Percentiles rank a stretch among this genome's conserved stretches.
These are phyloP conservation scores for Zosterops lateralis DNA, from an alignment of 2,113 vertebrate genomes.

Conservation along the genomic window DNA sequence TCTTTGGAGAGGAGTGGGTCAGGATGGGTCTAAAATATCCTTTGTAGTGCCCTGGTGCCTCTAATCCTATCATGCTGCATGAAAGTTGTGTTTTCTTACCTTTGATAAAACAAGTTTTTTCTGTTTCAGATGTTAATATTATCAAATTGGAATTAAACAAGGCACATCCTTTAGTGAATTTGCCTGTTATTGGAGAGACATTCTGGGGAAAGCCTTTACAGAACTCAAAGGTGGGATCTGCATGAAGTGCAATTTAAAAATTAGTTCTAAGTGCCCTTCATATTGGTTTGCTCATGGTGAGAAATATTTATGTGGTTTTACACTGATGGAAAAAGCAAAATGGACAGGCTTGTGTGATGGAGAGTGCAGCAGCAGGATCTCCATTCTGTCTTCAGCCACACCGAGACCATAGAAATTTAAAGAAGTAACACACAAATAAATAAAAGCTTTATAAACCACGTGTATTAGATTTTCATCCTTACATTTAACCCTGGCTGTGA, in stretches of 20 bases:
- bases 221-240: background rate
- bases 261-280: background rate
- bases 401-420: background rate
- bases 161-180: background rate
- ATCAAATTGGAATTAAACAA: background rate
- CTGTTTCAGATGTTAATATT: background rate
- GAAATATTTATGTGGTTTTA: background rate
- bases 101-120: background rate
- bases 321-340: background rate
- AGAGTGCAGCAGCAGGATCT: background rate
- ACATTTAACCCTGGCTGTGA: background rate
- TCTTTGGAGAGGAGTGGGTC: background rate
- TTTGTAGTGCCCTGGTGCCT: background rate
- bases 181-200: background rate
- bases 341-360: background rate
- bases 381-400: background rate
- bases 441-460: background rate
- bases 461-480: background rate
- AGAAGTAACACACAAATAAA: background rate
- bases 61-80: background rate
- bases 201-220: background rate
- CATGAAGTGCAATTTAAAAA: background rate
- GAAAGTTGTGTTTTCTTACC: background rate
- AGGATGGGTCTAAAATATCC: background rate
- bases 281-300: background rate